These are phyloP conservation scores for Acromyrmex echinatior DNA, from an alignment of 1,140 invertebrate species.

Conservation along the genomic window DNA sequence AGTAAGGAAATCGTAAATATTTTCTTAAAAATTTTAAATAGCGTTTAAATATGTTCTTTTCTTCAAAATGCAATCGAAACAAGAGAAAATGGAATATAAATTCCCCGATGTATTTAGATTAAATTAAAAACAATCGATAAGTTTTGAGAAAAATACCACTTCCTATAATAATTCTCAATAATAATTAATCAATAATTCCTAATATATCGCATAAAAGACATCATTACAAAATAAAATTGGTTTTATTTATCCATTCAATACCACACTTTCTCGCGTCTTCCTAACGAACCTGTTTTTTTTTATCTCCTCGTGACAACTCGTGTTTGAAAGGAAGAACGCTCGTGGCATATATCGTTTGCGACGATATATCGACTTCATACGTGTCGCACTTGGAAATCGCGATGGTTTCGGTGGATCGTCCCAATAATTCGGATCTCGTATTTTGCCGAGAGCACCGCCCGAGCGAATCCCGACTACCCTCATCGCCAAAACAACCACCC, in stretches of 20 bases:
- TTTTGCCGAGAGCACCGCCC: conserved; percentile 66
- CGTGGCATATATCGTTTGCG: conserved; percentile 33
- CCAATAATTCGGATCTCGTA: conserved; percentile 75
- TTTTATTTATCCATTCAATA: conserved; percentile 2
- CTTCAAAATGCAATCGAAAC: background rate
- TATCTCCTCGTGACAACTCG: background rate
- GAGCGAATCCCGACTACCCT: conserved; percentile 48
- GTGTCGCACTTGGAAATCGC: conserved; percentile 73
- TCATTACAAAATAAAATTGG: background rate
- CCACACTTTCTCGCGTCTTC: background rate
- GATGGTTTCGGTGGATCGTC: conserved; percentile 52
- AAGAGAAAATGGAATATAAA: background rate
- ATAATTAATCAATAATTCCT: background rate
- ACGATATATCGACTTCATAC: conserved; percentile 65
- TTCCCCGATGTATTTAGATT: background rate
- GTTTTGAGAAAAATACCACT: background rate
- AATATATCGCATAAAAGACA: background rate
- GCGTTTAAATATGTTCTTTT: background rate
- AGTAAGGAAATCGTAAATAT: background rate
- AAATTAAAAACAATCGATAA: background rate
- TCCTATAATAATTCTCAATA: background rate
- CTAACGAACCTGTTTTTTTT: conserved; percentile 47
- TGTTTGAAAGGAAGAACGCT: conserved; percentile 32
- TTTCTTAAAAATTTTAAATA: background rate
- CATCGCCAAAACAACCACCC: conserved; percentile 72